phyloP scores from a whole-genome alignment of 2,113 vertebrate genomes.

The Chamaea fasciata region DNA sequence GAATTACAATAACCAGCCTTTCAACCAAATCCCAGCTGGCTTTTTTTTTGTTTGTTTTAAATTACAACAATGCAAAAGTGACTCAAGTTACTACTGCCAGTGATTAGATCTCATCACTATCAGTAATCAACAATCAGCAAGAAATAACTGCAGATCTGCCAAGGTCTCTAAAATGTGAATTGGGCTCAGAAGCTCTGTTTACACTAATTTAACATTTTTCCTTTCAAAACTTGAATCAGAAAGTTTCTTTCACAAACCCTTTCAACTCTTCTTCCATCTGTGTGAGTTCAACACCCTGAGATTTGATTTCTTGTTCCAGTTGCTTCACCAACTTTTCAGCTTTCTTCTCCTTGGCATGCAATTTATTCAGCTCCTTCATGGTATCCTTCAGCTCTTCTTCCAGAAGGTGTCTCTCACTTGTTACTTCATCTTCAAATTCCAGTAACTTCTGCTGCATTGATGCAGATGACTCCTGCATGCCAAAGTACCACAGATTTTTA shows the following conservation, averaged over 20 bases:
- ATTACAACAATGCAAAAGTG: neutral
- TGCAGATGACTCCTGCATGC: conserved; percentile 73
- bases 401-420: conserved; percentile 69
- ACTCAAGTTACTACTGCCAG: neutral
- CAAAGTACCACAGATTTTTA: neutral
- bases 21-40: neutral
- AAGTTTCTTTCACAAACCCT: conserved; percentile 70
- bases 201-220: neutral
- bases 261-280: conserved; percentile 67
- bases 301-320: conserved; percentile 59
- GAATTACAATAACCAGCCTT: neutral
- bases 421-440: conserved; percentile 73
- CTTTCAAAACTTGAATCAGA: neutral
- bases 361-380: conserved; percentile 79
- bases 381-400: conserved; percentile 81
- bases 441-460: conserved; percentile 72
- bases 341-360: conserved; percentile 78
- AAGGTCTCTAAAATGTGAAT: neutral
- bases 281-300: conserved; percentile 38
- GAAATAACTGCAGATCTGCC: neutral
- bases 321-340: conserved; percentile 60
- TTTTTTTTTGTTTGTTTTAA: neutral
- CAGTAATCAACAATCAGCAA: neutral
- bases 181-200: neutral
- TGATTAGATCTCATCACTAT: neutral